Conservation (phyloP, 2,797 vertebrate genomes). For the Labeo calbasu region DNA sequence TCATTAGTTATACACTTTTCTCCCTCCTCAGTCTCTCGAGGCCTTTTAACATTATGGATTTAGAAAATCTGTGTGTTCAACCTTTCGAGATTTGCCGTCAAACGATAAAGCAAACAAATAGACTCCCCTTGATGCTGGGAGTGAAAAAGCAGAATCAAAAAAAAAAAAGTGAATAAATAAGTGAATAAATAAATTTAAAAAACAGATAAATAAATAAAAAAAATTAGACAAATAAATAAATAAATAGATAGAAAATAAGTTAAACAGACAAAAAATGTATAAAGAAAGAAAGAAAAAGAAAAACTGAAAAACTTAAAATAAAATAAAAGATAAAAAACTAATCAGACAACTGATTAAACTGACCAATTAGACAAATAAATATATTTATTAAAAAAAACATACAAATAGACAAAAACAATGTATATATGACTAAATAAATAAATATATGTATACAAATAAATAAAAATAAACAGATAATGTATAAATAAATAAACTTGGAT, state of each 20-base stretch:
- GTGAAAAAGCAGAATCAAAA: background rate
- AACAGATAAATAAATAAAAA: background rate
- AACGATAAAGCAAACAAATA: slow-evolving; percentile 13
- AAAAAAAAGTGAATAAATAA: too few species aligned
- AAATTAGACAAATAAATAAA: background rate
- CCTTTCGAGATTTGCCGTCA: slow-evolving; percentile 1
- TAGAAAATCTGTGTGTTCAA: slow-evolving; percentile 13
- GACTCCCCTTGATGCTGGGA: background rate
- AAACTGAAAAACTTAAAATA: too few species aligned
- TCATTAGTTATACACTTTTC: slow-evolving; percentile 27
- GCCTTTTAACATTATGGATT: slow-evolving; percentile 49
- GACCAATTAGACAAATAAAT: too few species aligned
- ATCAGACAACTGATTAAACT: background rate
- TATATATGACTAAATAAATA: too few species aligned
- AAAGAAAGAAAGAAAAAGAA: background rate
- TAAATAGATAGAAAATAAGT: background rate
- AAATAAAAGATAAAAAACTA: too few species aligned
- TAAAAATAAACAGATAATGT: too few species aligned
- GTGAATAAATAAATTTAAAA: too few species aligned
- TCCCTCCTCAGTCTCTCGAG: slow-evolving; percentile 16
- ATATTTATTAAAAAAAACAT: background rate
- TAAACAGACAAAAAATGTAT: background rate
- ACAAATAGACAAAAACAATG: background rate
- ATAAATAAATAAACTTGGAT: too few species aligned
- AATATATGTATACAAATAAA: too few species aligned